Conservation (phyloP, 2,888 invertebrate species). For the Neoascia interrupta region DNA sequence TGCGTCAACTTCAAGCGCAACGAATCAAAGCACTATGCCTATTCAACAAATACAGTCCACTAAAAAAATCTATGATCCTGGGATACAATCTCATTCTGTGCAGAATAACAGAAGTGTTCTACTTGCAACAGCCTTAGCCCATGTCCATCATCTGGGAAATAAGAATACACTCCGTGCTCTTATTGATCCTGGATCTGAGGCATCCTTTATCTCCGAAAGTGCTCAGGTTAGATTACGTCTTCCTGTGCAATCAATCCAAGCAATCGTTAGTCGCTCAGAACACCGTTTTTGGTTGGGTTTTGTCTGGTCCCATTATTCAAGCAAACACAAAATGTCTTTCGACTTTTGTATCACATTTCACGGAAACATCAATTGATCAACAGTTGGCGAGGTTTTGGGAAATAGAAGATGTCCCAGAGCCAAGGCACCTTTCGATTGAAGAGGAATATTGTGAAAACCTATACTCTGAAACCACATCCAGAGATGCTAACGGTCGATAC, state of each 20-base stretch:
- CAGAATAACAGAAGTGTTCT: neutral
- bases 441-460: neutral
- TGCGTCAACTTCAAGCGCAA: too few relatives aligned
- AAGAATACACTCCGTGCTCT: neutral
- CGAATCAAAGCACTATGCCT: too few relatives aligned
- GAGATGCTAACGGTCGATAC: constrained; percentile 1
- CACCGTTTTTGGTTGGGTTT: constrained; percentile 5
- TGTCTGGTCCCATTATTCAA: neutral
- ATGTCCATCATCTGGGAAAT: neutral
- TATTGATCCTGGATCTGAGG: neutral
- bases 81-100: neutral
- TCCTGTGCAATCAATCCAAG: too few relatives aligned
- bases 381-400: constrained; percentile 1
- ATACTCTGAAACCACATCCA: neutral
- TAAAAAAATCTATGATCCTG: neutral
- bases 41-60: neutral
- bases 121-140: neutral
- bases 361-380: neutral
- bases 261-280: neutral
- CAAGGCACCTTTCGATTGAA: neutral
- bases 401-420: neutral
- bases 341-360: neutral
- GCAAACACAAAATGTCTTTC: neutral
- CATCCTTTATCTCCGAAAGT: neutral
- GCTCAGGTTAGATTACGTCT: neutral